Percentiles rank a stretch among this genome's conserved stretches.
These are phyloP conservation scores for Aphelinus certus DNA, from an alignment of 1,140 invertebrate genomes.

Conservation along the genomic window DNA sequence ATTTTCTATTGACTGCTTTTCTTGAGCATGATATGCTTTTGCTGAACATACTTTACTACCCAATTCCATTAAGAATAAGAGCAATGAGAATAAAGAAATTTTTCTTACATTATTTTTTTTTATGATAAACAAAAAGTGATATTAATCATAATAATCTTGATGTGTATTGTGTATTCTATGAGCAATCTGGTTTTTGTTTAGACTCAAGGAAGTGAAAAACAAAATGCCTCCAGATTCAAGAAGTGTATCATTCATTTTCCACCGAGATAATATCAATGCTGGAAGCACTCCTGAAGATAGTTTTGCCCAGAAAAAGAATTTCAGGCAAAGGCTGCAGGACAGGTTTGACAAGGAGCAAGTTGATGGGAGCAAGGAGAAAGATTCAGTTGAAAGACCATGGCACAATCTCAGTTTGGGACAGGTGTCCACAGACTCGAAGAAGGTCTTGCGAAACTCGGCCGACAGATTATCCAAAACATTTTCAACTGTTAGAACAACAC, in stretches of 20 bases:
- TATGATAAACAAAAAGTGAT: no score
- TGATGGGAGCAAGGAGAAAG: conserved; percentile 45
- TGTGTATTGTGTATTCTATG: no score
- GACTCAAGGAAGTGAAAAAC: conserved; percentile 3
- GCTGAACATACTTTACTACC: no score
- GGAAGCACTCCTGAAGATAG: conserved; percentile 45
- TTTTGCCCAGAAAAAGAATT: conserved; percentile 46
- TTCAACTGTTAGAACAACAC: conserved; percentile 67
- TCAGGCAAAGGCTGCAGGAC: conserved; percentile 60
- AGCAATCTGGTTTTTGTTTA: background rate
- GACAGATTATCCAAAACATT: conserved; percentile 70
- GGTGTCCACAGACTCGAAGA: conserved; percentile 63
- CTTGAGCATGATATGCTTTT: no score
- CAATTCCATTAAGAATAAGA: no score
- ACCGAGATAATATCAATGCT: conserved; percentile 54
- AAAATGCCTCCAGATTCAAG: conserved; percentile 62
- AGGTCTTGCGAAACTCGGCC: conserved; percentile 64
- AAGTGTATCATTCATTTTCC: conserved; percentile 63
- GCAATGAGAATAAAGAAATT: no score
- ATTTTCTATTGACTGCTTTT: no score
- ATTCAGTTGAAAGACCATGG: conserved; percentile 53
- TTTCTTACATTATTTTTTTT: no score
- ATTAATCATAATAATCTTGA: no score
- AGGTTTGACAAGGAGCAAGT: conserved; percentile 61
- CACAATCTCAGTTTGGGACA: conserved; percentile 57